Evolutionary conservation across 30 jellyfish, hydroid and myxozoan genomes (phyloP).

Genomic region (Rhopilema esculentum): DNA sequence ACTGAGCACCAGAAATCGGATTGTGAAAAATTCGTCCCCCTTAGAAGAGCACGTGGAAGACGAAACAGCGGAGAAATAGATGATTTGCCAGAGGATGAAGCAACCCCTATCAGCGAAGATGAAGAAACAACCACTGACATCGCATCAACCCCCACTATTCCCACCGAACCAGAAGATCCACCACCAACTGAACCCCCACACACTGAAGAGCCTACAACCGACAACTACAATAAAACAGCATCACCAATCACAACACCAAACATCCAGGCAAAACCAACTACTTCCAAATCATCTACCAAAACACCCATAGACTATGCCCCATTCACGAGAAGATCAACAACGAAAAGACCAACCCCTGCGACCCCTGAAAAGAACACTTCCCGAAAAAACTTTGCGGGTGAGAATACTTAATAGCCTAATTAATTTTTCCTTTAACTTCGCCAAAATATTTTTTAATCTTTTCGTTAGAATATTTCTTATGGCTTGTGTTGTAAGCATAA

Average conservation of each 20-base stretch:
- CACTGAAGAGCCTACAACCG: not conserved
- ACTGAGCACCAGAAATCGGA: not conserved
- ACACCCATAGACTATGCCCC: not conserved
- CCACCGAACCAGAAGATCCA: too few species aligned
- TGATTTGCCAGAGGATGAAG: not conserved
- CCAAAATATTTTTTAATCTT: not conserved
- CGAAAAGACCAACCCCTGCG: not conserved
- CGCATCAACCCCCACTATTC: too few species aligned
- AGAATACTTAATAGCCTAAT: not conserved
- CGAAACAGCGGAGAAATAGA: not conserved
- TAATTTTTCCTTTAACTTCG: not conserved
- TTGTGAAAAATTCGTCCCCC: not conserved
- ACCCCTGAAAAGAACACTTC: not conserved
- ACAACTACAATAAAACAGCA: not conserved
- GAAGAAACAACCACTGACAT: too few species aligned
- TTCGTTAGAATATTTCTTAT: not conserved
- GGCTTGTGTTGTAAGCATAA: constrained; percentile 29
- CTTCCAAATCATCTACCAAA: not conserved
- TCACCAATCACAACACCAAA: not conserved
- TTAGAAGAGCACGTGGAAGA: not conserved
- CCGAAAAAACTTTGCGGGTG: not conserved
- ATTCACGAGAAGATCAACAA: not conserved
- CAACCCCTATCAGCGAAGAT: not conserved
- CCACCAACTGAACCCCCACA: not conserved
- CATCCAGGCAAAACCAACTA: not conserved